A percentile compares a stretch with the other conserved stretches of the same genome.
Conservation (phyloP, 53 echinoderm and acorn worm species). For the Antedon mediterranea region DNA sequence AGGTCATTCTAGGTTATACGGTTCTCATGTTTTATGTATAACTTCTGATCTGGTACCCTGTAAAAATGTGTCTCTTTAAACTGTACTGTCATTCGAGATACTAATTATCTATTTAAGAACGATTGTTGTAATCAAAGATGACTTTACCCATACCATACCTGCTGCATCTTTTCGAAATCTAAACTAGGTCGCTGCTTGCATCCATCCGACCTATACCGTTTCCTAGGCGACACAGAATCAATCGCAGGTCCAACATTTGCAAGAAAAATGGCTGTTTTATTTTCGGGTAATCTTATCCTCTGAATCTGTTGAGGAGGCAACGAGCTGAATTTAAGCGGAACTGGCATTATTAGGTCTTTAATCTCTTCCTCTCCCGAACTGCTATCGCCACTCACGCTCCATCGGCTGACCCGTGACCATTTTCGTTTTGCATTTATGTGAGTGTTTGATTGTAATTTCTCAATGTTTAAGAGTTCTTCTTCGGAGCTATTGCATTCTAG, state of each 20-base stretch:
- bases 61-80: too few species aligned
- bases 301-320: constrained; percentile 77
- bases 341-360: not conserved
- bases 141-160: constrained; percentile 17
- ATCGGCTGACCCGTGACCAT: constrained; percentile 62
- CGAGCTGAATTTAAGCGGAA: constrained; percentile 65
- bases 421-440: constrained; percentile 70
- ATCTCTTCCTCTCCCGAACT: not conserved
- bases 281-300: constrained; percentile 34
- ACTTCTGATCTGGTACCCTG: too few species aligned
- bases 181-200: constrained; percentile 6
- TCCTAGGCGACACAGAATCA: constrained; percentile 68
- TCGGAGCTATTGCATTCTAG: constrained; percentile 82
- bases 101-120: too few species aligned
- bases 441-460: constrained; percentile 29
- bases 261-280: constrained; percentile 43
- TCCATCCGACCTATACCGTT: constrained; percentile 41
- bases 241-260: constrained; percentile 56
- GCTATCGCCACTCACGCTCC: constrained; percentile 20
- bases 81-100: too few species aligned
- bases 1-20: too few species aligned
- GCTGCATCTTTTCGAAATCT: constrained; percentile 97
- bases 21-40: too few species aligned
- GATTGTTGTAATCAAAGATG: too few species aligned
- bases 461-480: constrained; percentile 66